Base-by-base conservation (phyloP, 2,113 vertebrate genomes). In the Podarcis cretensis region DNA sequence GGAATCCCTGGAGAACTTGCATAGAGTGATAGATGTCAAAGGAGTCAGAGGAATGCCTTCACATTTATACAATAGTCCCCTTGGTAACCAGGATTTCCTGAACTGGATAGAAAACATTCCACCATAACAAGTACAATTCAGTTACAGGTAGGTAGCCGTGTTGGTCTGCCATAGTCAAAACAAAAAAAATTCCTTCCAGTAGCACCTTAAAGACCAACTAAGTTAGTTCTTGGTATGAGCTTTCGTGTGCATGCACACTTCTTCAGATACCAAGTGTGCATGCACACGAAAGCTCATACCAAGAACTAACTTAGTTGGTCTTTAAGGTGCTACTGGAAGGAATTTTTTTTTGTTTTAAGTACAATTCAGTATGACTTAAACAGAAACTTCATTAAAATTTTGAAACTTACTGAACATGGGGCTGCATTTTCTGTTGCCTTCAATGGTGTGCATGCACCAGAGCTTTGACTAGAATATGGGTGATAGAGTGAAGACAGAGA, bases 1-100 rank as follows among this genome's bases (percentile, higher is more conserved):
- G 77, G 23, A 1, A 1, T 91, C 14, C n/a, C 68, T 66, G 32
- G 54, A 79, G 89, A 92, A 78, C 54, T 75, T 87, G 90, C 80
- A 18, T 21, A 92, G 83, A 4, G 21, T 80, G 89, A 57, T 85
- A 43, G 65, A 75, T 63, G 3, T 5, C 20, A 91, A 30, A 54
- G 32, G 59, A 89, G 43, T 20, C 87, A 84, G 68, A 59, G 2
- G 59, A 12, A 13, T 30, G 83, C 48, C 76, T 89, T 80, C n/a
- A 89, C 32, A 88, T 88, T 88, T n/a, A 6, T 6, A 27, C 23
- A 35, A 23, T 30, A 25, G 5, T 86, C 32, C 20, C 73, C 6
- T 12, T 54, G 27, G 66, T 32, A 79, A 43, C 27, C 66, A 32
- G 16, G 3, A 75, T 59, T 57, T 35, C 30, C 27, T 75, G 18